Evolutionary conservation across 1,140 invertebrate species (phyloP).

Genomic region (Orchestia grillus): DNA sequence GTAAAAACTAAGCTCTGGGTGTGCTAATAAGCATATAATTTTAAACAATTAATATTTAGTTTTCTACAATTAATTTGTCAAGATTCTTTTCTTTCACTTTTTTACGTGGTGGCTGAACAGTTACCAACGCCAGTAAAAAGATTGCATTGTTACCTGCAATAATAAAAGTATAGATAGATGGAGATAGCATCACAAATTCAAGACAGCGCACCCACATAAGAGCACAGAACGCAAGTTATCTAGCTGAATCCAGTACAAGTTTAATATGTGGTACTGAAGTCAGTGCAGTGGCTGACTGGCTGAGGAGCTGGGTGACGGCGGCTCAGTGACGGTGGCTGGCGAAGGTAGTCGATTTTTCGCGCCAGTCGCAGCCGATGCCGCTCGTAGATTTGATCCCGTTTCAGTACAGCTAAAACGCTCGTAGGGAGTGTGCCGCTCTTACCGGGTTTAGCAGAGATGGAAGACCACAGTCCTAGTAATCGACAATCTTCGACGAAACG

Average conservation of each 20-base stretch:
- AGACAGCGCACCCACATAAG: not conserved
- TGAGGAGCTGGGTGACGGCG: not conserved
- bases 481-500: slow-evolving; percentile 33
- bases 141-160: too few relatives aligned
- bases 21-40: too few relatives aligned
- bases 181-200: not conserved
- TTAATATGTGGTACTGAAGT: not conserved
- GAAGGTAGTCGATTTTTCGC: slow-evolving; percentile 41
- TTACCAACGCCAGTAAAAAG: too few relatives aligned
- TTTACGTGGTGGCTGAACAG: too few relatives aligned
- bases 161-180: too few relatives aligned
- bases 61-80: too few relatives aligned
- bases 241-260: not conserved
- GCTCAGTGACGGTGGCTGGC: too few relatives aligned
- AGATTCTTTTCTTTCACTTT: too few relatives aligned
- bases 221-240: not conserved
- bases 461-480: slow-evolving; percentile 13
- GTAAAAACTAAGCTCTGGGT: too few relatives aligned
- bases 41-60: too few relatives aligned
- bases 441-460: slow-evolving; percentile 13
- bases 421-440: slow-evolving; percentile 6
- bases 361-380: not conserved
- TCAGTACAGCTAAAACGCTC: not conserved
- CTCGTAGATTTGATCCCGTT: slow-evolving; percentile 7
- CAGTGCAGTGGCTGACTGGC: not conserved